Evolutionary conservation across 2,113 vertebrate species (phyloP).

Genomic region (Numenius arquata): DNA sequence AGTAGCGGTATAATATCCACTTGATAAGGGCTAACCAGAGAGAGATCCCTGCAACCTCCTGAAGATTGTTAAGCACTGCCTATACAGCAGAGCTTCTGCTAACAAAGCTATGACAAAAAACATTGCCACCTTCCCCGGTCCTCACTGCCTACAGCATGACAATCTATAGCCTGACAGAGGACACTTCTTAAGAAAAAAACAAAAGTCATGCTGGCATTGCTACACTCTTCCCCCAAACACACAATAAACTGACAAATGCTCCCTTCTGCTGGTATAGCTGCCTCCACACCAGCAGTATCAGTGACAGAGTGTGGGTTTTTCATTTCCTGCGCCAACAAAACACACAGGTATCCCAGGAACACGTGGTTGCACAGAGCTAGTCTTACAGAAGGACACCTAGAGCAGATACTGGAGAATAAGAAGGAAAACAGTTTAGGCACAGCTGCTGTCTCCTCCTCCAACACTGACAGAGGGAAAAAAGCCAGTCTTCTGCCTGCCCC

Average conservation of each 20-base stretch:
- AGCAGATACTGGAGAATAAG: background rate
- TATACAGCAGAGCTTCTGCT: background rate
- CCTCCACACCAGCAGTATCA: background rate
- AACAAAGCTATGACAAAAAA: background rate
- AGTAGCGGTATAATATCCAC: background rate
- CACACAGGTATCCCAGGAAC: background rate
- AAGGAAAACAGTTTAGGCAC: background rate
- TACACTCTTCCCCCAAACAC: background rate
- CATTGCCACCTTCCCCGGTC: background rate
- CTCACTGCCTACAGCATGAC: background rate
- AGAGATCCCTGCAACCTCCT: background rate
- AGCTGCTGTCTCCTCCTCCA: background rate
- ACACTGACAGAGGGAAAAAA: background rate
- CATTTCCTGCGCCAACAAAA: background rate
- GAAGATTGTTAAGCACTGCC: background rate
- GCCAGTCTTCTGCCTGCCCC: background rate
- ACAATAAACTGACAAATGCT: background rate
- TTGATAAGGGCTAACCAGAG: background rate
- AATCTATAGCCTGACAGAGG: background rate
- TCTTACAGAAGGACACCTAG: background rate
- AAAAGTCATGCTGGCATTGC: background rate
- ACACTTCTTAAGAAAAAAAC: background rate
- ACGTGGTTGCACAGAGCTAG: accelerated
- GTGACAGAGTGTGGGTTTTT: background rate
- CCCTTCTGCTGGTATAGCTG: background rate